Conservation (phyloP, 2,797 vertebrate species). For the Hozukius guyotensis region DNA sequence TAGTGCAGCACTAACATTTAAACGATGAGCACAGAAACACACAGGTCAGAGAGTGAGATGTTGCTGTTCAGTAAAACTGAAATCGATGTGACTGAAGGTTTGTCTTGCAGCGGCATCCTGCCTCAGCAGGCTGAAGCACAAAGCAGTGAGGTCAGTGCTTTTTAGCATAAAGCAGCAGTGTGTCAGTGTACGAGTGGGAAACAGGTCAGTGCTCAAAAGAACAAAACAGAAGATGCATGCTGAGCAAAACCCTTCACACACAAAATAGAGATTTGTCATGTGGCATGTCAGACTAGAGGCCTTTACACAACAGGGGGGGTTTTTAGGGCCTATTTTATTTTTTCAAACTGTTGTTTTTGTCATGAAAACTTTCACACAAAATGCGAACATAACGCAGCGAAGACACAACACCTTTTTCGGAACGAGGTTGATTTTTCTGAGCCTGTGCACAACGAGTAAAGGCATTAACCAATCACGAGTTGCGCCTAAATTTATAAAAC, state of each 20-base stretch:
- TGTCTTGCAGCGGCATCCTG: not conserved
- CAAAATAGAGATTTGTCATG: not conserved
- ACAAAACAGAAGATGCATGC: not conserved
- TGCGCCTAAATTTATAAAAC: no score
- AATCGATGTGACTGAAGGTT: conserved; percentile 24
- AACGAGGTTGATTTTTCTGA: no score
- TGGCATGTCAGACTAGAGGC: not conserved
- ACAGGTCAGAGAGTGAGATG: not conserved
- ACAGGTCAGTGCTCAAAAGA: not conserved
- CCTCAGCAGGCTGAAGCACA: conserved; percentile 22
- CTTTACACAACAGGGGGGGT: no score
- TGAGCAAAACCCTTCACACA: not conserved
- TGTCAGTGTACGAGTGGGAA: not conserved
- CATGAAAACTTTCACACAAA: no score
- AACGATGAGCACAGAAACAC: not conserved
- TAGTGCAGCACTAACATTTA: not conserved
- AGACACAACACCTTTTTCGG: no score
- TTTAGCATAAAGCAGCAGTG: not conserved
- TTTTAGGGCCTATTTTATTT: no score
- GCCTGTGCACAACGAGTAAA: no score
- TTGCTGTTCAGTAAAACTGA: not conserved
- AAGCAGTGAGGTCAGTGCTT: conserved; percentile 19
- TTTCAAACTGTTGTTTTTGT: no score
- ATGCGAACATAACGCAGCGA: no score
- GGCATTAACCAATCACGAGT: no score